These are phyloP conservation scores for Falco novaeseelandiae DNA, from an alignment of 2,797 vertebrate species.

Conservation along the genomic window DNA sequence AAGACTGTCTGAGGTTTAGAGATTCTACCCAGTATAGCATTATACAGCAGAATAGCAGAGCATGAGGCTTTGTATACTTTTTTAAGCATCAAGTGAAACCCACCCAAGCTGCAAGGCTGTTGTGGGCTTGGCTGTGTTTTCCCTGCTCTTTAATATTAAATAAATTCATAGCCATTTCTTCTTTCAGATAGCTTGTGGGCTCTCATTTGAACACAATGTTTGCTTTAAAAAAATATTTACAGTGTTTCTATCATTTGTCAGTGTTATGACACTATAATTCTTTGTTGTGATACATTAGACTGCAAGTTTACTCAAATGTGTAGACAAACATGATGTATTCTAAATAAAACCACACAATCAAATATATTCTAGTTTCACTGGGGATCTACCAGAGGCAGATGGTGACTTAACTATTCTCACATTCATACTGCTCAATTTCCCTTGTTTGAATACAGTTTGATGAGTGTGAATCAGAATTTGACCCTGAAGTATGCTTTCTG, in stretches of 20 bases:
- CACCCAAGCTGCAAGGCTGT: neutral
- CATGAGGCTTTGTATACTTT: neutral
- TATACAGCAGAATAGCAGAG: neutral
- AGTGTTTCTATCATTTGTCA: neutral
- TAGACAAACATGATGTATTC: neutral
- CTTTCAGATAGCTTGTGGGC: neutral
- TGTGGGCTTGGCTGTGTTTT: neutral
- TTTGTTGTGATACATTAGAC: neutral
- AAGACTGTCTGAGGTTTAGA: neutral
- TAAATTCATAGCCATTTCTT: neutral
- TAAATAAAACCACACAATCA: neutral
- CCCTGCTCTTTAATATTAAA: neutral
- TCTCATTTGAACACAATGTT: neutral
- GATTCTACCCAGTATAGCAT: neutral
- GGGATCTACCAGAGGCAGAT: neutral
- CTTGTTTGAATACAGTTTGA: neutral
- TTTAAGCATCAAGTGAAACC: neutral
- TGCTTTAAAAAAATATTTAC: conserved; percentile 5
- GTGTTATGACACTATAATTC: neutral
- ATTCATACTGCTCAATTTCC: neutral
- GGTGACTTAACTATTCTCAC: neutral
- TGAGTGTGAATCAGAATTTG: neutral
- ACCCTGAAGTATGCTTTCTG: neutral
- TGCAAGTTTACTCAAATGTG: neutral
- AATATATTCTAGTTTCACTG: neutral